A percentile compares a stretch with the other conserved stretches of the same genome.
phyloP scores from a whole-genome alignment of 2,797 vertebrate genomes.

The Carapus acus region DNA sequence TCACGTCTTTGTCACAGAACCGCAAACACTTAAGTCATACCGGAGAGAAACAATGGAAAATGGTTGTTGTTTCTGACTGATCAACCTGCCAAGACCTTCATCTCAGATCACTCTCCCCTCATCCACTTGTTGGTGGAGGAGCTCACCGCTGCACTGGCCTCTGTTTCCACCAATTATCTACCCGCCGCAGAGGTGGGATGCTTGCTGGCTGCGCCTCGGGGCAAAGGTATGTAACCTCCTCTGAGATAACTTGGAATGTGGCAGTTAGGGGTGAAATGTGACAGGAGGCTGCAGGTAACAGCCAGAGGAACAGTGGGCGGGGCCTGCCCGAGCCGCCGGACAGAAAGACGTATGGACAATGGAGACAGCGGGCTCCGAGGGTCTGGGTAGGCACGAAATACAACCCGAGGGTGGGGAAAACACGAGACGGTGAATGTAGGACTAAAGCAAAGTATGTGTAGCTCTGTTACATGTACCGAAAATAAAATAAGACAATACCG shows the following conservation, averaged over 20 bases:
- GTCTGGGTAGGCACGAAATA: background rate
- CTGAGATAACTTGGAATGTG: constrained; percentile 71
- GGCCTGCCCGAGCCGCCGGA: constrained; percentile 21
- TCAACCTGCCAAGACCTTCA: no score
- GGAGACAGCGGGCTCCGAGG: constrained; percentile 1
- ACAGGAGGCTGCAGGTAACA: constrained; percentile 72
- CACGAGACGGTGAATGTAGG: no score
- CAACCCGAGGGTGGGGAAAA: background rate
- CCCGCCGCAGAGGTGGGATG: constrained; percentile 23
- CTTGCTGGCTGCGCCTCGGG: constrained; percentile 35
- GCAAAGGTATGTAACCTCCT: constrained; percentile 59
- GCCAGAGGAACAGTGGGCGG: constrained; percentile 39
- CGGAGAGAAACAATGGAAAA: no score
- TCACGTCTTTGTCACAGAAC: no score
- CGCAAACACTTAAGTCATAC: no score
- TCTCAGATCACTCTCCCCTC: no score
- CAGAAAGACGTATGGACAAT: constrained; percentile 4
- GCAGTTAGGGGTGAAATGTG: constrained; percentile 73
- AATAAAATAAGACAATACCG: no score
- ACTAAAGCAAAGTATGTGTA: no score
- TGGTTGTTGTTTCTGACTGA: no score
- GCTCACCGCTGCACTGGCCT: background rate
- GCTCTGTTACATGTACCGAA: no score
- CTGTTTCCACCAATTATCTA: constrained; percentile 30
- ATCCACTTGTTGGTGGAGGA: no score